A percentile compares a stretch with the other conserved stretches of the same genome.
Evolutionary conservation across 2,113 vertebrate species (phyloP).

Genomic region (Sinocyclocheilus rhinocerous): DNA sequence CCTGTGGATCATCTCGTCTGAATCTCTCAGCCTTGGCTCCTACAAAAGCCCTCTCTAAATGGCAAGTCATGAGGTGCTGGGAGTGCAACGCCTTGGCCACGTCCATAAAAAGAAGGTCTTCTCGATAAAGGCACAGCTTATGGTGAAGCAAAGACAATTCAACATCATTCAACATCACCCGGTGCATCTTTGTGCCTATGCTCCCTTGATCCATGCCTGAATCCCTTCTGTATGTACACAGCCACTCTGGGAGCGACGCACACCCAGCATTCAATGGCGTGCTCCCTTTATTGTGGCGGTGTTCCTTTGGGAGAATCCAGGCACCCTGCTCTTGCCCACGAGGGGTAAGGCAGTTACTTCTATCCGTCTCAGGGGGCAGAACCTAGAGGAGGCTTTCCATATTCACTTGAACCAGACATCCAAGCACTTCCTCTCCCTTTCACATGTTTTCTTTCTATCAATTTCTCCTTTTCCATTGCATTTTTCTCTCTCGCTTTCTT

Average conservation of each 20-base stretch:
- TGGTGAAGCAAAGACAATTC: conserved; percentile 59
- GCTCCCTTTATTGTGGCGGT: no score
- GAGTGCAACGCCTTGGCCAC: conserved; percentile 27
- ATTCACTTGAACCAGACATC: conserved; percentile 37
- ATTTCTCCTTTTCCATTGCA: conserved; percentile 41
- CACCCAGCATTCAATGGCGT: not conserved
- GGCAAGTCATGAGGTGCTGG: conserved; percentile 44
- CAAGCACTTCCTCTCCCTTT: conserved; percentile 35
- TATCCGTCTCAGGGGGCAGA: conserved; percentile 32
- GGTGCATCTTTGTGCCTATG: conserved; percentile 25
- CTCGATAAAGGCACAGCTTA: conserved; percentile 56
- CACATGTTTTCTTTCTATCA: conserved; percentile 22
- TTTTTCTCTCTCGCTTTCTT: conserved; percentile 31
- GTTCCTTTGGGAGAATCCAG: conserved; percentile 37
- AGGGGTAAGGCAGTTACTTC: conserved; percentile 30
- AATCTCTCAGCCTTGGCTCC: conserved; percentile 25
- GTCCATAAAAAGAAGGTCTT: conserved; percentile 27
- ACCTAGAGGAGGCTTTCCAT: conserved; percentile 18
- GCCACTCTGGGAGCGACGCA: not conserved
- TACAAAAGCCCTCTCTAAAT: not conserved
- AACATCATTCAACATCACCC: conserved; percentile 21
- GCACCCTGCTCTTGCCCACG: conserved; percentile 19
- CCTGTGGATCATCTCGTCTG: conserved; percentile 12
- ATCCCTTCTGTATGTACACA: conserved; percentile 26
- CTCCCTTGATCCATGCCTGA: conserved; percentile 32